Base-by-base conservation (phyloP, 1,140 invertebrate species). In the Coboldia fuscipes region DNA sequence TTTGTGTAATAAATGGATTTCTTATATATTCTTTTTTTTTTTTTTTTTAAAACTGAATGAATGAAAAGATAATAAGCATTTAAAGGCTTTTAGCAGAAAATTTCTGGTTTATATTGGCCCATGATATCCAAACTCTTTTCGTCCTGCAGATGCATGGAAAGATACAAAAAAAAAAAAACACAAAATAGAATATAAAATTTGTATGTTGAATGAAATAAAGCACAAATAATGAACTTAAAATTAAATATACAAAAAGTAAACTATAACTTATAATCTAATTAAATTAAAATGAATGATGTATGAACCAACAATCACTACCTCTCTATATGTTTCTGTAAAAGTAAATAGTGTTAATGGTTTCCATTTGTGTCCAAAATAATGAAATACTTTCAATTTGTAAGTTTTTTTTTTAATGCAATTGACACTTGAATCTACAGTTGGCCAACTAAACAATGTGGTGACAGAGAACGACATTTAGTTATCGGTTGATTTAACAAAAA, bases 91-190 rank as follows among this genome's bases (percentile, higher is more conserved):
- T 71, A 77, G 65, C 74, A 77, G 68, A 77, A 75, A 65, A 79
- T 77, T 70, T 77, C 73, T 60, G 73, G 70, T 63, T 76, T 76
- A 69, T 74, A 79, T 64, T 75, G 72, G 54, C 75, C 75, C 65
- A 77, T 75, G 61, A 76, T 73, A 63, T 77, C 75, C 68, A 75
- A 70, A 64, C 68, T 75, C 63, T 77, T 73, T 60, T 78, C 72
- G 68, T 77, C 69, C 66, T 71, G 60, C 45, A 56, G 55, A n/a
- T n/a, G n/a, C n/a, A n/a, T n/a, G n/a, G n/a, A n/a, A n/a, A n/a
- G n/a, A n/a, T n/a, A n/a, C n/a, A n/a, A n/a, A 45, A 40, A 60
- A 62, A 54, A 62, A 63, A 63, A 63, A 66, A 48, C 58, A 63
- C 63, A 48, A 51, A 49, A 40, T 41, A 40, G 41, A 41, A 12